Evolutionary conservation across 1,140 invertebrate genomes (phyloP).

Genomic region (Odontomachus brunneus): DNA sequence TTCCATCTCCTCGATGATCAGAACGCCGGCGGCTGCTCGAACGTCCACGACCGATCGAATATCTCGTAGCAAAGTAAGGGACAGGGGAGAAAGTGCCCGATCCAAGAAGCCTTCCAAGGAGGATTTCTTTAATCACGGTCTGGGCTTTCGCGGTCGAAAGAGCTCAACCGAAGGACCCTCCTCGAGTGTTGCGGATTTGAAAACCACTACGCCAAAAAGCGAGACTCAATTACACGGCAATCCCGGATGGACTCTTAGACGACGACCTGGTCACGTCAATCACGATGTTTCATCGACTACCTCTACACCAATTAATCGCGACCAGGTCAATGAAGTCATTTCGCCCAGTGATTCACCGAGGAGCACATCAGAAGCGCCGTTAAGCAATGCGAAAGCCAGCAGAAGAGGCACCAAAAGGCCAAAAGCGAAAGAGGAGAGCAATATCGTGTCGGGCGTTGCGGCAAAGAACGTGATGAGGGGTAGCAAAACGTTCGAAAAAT

Average conservation of each 20-base stretch:
- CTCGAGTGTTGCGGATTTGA: neutral
- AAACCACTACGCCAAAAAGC: conserved; percentile 30
- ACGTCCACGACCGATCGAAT: conserved; percentile 15
- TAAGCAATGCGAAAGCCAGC: conserved; percentile 40
- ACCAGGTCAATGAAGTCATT: conserved; percentile 71
- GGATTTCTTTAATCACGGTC: conserved; percentile 81
- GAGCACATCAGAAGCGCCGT: conserved; percentile 45
- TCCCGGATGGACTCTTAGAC: conserved; percentile 80
- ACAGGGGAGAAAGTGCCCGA: conserved; percentile 44
- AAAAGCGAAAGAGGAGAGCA: conserved; percentile 48
- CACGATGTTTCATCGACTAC: conserved; percentile 35
- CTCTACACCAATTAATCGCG: conserved; percentile 22
- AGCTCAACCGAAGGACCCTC: conserved; percentile 44
- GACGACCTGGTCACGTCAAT: conserved; percentile 72
- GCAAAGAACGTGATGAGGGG: conserved; percentile 70
- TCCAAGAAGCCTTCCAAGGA: conserved; percentile 70
- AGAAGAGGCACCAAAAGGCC: conserved; percentile 60
- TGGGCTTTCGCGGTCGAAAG: conserved; percentile 82
- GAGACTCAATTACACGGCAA: conserved; percentile 65
- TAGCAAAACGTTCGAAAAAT: conserved; percentile 73
- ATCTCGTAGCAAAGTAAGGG: conserved; percentile 38
- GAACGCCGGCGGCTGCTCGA: conserved; percentile 12
- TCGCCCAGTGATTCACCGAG: conserved; percentile 49
- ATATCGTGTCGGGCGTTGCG: neutral
- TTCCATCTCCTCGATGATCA: conserved; percentile 7